A percentile compares a stretch with the other conserved stretches of the same genome.
phyloP scores from a whole-genome alignment of 2,797 vertebrate genomes.

The Ctenochaetus hawaiiensis region DNA sequence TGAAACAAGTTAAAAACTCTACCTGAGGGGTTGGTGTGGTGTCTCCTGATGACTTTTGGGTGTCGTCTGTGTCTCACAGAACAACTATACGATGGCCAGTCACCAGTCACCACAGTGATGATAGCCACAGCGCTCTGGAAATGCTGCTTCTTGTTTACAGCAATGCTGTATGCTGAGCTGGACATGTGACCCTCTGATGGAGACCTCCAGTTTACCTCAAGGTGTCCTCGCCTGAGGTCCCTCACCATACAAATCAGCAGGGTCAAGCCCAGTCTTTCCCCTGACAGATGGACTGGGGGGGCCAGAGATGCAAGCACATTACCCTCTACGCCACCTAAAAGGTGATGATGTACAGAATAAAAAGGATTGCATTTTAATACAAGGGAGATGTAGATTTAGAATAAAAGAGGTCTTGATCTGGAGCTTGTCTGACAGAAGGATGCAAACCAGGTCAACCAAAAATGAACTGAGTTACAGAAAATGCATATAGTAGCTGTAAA shows the following conservation, averaged over 20 bases:
- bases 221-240: slow-evolving; percentile 75
- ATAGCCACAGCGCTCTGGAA: slow-evolving; percentile 64
- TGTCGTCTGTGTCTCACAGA: slow-evolving; percentile 74
- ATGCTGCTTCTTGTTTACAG: slow-evolving; percentile 52
- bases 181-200: slow-evolving; percentile 44
- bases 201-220: slow-evolving; percentile 82
- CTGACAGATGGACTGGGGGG: slow-evolving; percentile 82
- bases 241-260: slow-evolving; percentile 85
- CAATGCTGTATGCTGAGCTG: slow-evolving; percentile 45
- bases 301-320: slow-evolving; percentile 75
- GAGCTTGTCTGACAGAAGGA: background rate
- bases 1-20: background rate
- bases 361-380: background rate
- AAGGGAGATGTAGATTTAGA: background rate
- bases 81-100: slow-evolving; percentile 84
- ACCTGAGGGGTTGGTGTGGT: slow-evolving; percentile 59
- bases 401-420: background rate
- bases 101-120: slow-evolving; percentile 75
- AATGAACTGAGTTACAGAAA: background rate
- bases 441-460: background rate
- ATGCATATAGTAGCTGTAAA: background rate
- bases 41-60: slow-evolving; percentile 54
- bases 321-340: slow-evolving; percentile 65
- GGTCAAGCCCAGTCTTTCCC: slow-evolving; percentile 79
- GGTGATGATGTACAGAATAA: background rate